Evolutionary conservation across 2,888 invertebrate genomes (phyloP).

Genomic region (Hypomecis atomaria): DNA sequence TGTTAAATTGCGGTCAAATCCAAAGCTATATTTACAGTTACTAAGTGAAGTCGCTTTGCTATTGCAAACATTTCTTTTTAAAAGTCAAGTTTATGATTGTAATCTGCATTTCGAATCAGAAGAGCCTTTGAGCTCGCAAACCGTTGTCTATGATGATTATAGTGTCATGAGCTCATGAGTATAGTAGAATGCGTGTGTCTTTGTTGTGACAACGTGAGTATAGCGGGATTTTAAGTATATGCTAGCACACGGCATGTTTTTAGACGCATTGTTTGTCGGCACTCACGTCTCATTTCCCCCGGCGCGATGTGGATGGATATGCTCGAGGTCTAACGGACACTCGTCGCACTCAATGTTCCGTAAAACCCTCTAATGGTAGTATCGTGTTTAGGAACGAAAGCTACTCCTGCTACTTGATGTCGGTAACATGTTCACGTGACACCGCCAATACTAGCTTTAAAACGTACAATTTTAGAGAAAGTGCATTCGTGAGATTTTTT

Average conservation of each 20-base stretch:
- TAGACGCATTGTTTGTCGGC: conserved; percentile 43
- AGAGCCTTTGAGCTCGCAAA: conserved; percentile 12
- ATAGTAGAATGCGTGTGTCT: conserved; percentile 37
- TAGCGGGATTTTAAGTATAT: conserved; percentile 47
- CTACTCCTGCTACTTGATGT: conserved; percentile 43
- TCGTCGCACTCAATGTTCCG: conserved; percentile 41
- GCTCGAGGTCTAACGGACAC: conserved; percentile 48
- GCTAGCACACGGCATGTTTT: conserved; percentile 46
- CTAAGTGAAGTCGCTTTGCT: not conserved
- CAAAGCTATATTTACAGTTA: conserved; percentile 11
- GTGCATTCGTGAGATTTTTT: conserved; percentile 45
- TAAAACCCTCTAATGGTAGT: conserved; percentile 55
- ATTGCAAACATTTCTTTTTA: conserved; percentile 21
- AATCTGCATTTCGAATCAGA: conserved; percentile 38
- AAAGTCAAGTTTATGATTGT: conserved; percentile 39
- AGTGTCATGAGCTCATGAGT: conserved; percentile 16
- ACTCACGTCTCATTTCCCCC: conserved; percentile 43
- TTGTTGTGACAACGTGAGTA: conserved; percentile 42
- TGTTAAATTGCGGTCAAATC: conserved; percentile 14
- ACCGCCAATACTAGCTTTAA: conserved; percentile 47
- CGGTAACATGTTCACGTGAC: conserved; percentile 53
- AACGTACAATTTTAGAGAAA: conserved; percentile 46
- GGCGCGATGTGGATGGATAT: conserved; percentile 35
- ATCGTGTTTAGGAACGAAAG: conserved; percentile 48
- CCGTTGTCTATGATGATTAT: conserved; percentile 37